Evolutionary conservation across 2,797 vertebrate genomes (phyloP).

Genomic region (Simalia tracyae): DNA sequence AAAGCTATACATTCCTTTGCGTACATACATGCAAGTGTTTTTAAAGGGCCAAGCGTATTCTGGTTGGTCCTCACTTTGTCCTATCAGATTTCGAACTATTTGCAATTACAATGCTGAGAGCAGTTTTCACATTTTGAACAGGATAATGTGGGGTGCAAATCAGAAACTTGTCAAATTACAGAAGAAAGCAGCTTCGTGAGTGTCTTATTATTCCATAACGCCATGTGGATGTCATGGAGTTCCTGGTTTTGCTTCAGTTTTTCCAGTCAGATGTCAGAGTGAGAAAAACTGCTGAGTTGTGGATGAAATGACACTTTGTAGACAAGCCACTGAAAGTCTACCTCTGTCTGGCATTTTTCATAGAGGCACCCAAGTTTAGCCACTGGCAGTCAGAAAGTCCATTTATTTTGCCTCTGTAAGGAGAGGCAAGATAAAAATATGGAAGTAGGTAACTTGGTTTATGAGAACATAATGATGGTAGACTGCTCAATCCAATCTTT

Average conservation of each 20-base stretch:
- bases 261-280: neutral
- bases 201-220: slow-evolving; percentile 4
- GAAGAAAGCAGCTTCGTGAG: neutral
- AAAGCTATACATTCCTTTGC: neutral
- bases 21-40: neutral
- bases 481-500: slow-evolving; percentile 60
- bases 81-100: neutral
- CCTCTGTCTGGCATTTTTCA: slow-evolving; percentile 4
- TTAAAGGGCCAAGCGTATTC: neutral
- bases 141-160: neutral
- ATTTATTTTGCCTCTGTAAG: slow-evolving; percentile 48
- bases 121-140: neutral
- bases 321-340: neutral
- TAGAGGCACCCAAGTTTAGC: slow-evolving; percentile 21
- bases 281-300: neutral
- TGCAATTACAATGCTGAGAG: neutral
- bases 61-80: neutral
- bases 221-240: neutral
- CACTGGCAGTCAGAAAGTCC: slow-evolving; percentile 54
- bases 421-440: slow-evolving; percentile 71
- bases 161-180: neutral
- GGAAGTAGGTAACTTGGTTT: slow-evolving; percentile 68
- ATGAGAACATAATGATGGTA: slow-evolving; percentile 72
- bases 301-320: neutral
- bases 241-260: slow-evolving; percentile 1